Percentiles rank a stretch among this genome's conserved stretches.
Conservation (phyloP, 2,797 vertebrate species). For the Poecilia wingei region DNA sequence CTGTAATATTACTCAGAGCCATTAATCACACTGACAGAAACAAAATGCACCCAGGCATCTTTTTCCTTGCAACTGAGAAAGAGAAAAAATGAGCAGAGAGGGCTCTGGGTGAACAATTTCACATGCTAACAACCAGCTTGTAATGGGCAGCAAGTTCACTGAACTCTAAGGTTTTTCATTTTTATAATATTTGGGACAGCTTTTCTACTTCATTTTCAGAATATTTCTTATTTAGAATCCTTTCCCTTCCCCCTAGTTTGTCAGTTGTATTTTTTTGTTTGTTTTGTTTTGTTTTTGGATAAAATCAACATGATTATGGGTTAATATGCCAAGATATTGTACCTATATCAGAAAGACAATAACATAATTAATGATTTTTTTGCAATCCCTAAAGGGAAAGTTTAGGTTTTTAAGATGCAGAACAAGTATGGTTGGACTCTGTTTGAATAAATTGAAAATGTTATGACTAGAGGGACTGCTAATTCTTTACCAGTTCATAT, state of each 20-base stretch:
- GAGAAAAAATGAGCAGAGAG: constrained; percentile 33
- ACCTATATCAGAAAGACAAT: not conserved
- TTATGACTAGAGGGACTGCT: not conserved
- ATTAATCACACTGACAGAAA: constrained; percentile 83
- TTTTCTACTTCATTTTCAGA: not conserved
- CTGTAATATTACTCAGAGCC: constrained; percentile 80
- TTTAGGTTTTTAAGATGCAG: not conserved
- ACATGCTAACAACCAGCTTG: constrained; percentile 39
- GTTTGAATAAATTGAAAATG: not conserved
- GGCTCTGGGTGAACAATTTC: constrained; percentile 31
- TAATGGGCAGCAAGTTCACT: constrained; percentile 12
- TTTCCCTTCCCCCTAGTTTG: not conserved
- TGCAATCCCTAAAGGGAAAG: not conserved
- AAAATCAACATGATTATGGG: not conserved
- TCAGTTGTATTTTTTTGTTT: not conserved
- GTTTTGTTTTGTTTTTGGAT: too few species aligned
- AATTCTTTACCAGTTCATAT: not conserved
- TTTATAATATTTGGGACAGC: not conserved
- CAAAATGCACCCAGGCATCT: constrained; percentile 75
- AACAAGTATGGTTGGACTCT: not conserved
- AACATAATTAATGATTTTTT: not conserved
- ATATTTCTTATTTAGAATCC: constrained; percentile 12
- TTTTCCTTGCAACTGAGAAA: constrained; percentile 70
- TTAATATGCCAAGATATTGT: not conserved
- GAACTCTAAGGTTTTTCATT: not conserved